phyloP scores from a whole-genome alignment of 2,797 vertebrate genomes.

The Clarias laeviceps region DNA sequence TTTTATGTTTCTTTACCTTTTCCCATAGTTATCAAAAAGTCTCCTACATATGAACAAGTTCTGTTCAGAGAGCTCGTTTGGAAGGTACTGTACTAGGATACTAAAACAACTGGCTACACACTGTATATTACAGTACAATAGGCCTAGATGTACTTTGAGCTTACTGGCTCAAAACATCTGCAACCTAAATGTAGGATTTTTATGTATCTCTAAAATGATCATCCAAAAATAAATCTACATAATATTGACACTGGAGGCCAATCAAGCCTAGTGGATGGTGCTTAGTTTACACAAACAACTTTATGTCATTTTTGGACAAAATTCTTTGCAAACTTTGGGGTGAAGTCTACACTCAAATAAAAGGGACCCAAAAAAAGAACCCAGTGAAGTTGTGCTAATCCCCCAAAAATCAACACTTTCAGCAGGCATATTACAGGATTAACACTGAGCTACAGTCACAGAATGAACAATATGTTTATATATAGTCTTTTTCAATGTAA shows the following conservation, averaged over 20 bases:
- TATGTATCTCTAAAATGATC: too few species aligned
- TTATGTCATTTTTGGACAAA: background rate
- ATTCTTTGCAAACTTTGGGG: background rate
- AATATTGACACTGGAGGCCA: background rate
- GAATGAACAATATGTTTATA: background rate
- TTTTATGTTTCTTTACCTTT: background rate
- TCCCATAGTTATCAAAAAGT: background rate
- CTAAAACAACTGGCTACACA: too few species aligned
- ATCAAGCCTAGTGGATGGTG: background rate
- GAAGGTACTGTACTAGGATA: too few species aligned
- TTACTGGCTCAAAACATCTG: background rate
- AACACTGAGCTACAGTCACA: background rate
- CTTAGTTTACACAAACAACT: background rate
- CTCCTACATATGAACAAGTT: too few species aligned
- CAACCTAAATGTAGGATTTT: background rate
- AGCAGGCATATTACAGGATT: background rate
- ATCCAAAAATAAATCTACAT: background rate
- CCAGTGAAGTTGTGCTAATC: background rate
- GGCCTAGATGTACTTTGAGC: background rate
- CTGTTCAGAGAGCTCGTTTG: too few species aligned
- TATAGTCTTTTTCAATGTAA: background rate
- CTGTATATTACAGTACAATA: too few species aligned
- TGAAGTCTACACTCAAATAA: background rate
- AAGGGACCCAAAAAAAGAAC: background rate
- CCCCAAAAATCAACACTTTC: background rate